These are phyloP conservation scores for Bolinopsis microptera DNA, from an alignment of 37 sponge, comb jelly and placozoan species.

Conservation along the genomic window DNA sequence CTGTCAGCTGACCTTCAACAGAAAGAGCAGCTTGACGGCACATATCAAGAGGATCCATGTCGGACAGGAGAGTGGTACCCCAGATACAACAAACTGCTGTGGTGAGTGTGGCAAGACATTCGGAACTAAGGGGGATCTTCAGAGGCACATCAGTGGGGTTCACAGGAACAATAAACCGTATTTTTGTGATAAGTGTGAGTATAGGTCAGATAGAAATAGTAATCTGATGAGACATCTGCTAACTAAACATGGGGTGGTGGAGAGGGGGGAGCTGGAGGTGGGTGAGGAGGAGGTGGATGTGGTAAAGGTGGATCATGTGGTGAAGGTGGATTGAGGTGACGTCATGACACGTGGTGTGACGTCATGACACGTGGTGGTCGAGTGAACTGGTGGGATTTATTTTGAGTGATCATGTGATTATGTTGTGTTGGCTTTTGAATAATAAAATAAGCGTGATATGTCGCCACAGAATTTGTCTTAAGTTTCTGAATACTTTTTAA, in stretches of 20 bases:
- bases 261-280: background rate
- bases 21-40: background rate
- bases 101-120: background rate
- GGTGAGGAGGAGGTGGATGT: background rate
- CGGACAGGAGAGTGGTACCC: background rate
- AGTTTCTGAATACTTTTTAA: too few species aligned
- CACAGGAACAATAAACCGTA: background rate
- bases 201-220: background rate
- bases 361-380: too few species aligned
- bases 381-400: too few species aligned
- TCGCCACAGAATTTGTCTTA: too few species aligned
- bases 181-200: background rate
- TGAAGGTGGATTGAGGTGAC: too few species aligned
- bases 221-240: background rate
- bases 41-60: background rate
- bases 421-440: too few species aligned
- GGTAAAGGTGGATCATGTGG: background rate
- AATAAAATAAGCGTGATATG: too few species aligned
- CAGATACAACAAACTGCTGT: background rate
- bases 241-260: background rate
- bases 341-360: too few species aligned
- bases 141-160: background rate
- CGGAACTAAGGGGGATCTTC: background rate
- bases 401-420: too few species aligned
- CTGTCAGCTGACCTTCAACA: background rate